Evolutionary conservation across 2,113 vertebrate species (phyloP).

Genomic region (Cynoglossus semilaevis): DNA sequence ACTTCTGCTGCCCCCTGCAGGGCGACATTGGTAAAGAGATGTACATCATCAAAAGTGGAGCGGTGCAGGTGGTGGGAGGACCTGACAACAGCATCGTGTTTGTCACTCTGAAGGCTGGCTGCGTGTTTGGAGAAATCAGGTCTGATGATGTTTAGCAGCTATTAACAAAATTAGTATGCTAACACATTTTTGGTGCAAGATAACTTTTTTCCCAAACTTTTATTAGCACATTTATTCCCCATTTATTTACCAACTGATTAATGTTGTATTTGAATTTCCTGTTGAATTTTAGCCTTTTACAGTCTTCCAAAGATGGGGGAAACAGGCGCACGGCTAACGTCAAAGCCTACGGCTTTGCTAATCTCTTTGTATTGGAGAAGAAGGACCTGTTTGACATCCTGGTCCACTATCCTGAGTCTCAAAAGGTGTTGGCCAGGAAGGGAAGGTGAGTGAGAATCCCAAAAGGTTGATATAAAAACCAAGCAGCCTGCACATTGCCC

Average conservation of each 20-base stretch:
- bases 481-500: too few species aligned
- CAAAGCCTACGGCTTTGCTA: constrained; percentile 89
- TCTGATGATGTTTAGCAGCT: neutral
- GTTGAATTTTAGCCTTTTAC: constrained; percentile 82
- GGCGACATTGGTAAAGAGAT: constrained; percentile 97
- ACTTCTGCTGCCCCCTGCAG: constrained; percentile 57
- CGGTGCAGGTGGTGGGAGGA: constrained; percentile 93
- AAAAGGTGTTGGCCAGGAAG: constrained; percentile 90
- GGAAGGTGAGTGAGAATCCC: constrained; percentile 61
- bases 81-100: constrained; percentile 86
- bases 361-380: constrained; percentile 92
- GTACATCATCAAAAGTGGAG: constrained; percentile 94
- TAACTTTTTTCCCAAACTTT: too few species aligned
- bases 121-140: constrained; percentile 80
- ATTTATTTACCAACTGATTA: too few species aligned
- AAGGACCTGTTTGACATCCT: constrained; percentile 90
- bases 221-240: too few species aligned
- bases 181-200: too few species aligned
- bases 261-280: neutral
- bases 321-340: constrained; percentile 90
- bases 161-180: too few species aligned
- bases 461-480: too few species aligned
- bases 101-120: constrained; percentile 89
- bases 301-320: constrained; percentile 84
- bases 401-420: constrained; percentile 88